Evolutionary conservation across 2,113 vertebrate species (phyloP).

Genomic region (Bufo bufo): DNA sequence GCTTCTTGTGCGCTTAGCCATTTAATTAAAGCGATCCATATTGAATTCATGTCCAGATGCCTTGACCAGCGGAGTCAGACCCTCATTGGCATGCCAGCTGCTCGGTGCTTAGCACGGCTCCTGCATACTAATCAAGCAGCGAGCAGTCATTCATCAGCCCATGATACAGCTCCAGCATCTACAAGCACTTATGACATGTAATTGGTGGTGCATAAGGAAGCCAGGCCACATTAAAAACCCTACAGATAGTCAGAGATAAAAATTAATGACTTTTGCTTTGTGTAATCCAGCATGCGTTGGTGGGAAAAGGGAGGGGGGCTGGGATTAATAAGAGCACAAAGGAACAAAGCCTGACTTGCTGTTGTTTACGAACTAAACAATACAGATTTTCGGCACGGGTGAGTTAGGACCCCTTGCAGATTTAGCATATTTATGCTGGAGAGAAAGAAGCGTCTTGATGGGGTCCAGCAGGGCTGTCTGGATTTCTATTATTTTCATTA

Average conservation of each 20-base stretch:
- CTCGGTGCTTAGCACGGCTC: constrained; percentile 74
- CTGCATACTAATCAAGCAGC: constrained; percentile 79
- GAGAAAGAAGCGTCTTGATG: constrained; percentile 68
- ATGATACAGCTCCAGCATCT: constrained; percentile 78
- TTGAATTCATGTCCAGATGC: constrained; percentile 84
- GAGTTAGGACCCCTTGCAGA: constrained; percentile 73
- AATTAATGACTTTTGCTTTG: constrained; percentile 90
- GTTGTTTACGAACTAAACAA: constrained; percentile 81
- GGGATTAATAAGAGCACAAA: constrained; percentile 82
- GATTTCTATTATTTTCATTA: constrained; percentile 71
- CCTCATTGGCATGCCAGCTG: constrained; percentile 84
- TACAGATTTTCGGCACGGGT: constrained; percentile 77
- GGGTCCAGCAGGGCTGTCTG: constrained; percentile 70
- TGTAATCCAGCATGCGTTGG: constrained; percentile 78
- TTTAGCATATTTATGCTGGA: constrained; percentile 73
- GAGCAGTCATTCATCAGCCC: constrained; percentile 82
- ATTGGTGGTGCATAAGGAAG: constrained; percentile 85
- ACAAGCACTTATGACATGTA: constrained; percentile 87
- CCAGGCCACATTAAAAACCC: constrained; percentile 85
- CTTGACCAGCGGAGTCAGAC: constrained; percentile 80
- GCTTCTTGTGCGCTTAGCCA: constrained; percentile 78
- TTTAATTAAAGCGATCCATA: constrained; percentile 86
- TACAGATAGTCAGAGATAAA: constrained; percentile 87
- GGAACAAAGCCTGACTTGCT: constrained; percentile 79
- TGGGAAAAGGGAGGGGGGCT: constrained; percentile 66